Evolutionary conservation across 2,888 invertebrate genomes (phyloP), one percentile per base, ranked within the genome.

Genomic region (Candidula unifasciata): DNA sequence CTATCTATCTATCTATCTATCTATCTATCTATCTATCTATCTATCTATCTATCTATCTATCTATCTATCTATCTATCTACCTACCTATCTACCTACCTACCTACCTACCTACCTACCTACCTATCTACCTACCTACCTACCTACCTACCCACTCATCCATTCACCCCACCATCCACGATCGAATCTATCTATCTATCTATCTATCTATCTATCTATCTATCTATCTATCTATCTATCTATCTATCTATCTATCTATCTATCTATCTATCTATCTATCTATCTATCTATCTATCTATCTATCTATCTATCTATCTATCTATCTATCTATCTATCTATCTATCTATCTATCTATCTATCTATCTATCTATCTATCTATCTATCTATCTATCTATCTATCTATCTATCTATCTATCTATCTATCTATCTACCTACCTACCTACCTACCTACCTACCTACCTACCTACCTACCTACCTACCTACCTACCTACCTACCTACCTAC

Each of bases 311-410:
- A 27, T 27, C 66, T 66, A 27, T 27, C 66, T 66, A 24, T 27
- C 66, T 66, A 66, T 66, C 66, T 66, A 27, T 66, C 66, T 66
- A 27, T 66, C 66, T 66, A 27, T 66, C 66, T 66, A 27, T 66
- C 66, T 66, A 66, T 66, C 66, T 66, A 66, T 66, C 66, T 66
- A 27, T 66, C 66, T 66, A 66, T 66, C 66, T 66, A 27, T 66
- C 66, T 66, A 66, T 66, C 66, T 66, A 27, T 66, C 66, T 66
- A 66, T 66, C 66, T 66, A 27, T 66, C 66, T 66, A 66, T 27
- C 66, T 66, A 66, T 27, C 66, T 66, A 66, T 27, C 66, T 66
- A 66, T 27, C 66, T 66, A 66, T 27, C 66, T 66, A 66, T 27
- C 66, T 66, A 66, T 27, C 66, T 66, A 66, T 27, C 66, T 66